Conservation (phyloP, 92 coral and sea anemone genomes). For the Epizoanthus scotinus region DNA sequence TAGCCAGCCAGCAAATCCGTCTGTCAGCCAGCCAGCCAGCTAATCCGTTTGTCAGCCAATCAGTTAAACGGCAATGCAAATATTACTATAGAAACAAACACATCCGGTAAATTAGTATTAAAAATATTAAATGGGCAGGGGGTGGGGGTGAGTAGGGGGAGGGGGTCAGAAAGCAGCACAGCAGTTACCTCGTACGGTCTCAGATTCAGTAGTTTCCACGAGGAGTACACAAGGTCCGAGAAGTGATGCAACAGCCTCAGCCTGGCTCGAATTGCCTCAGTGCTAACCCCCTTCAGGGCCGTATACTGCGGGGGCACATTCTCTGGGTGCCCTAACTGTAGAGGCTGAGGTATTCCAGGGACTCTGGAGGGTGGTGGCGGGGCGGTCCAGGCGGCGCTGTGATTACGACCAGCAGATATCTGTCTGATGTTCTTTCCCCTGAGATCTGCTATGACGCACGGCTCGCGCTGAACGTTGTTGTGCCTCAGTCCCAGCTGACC, state of each 20-base stretch:
- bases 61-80: too few relatives aligned
- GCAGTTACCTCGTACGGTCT: conserved; percentile 63
- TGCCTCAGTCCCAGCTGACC: conserved; percentile 88
- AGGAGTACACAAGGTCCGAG: conserved; percentile 78
- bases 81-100: too few relatives aligned
- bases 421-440: conserved; percentile 81
- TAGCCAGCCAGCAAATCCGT: too few relatives aligned
- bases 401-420: conserved; percentile 84
- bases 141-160: too few relatives aligned
- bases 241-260: conserved; percentile 74
- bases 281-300: conserved; percentile 73
- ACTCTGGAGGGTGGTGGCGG: conserved; percentile 68
- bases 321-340: conserved; percentile 81
- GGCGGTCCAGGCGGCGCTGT: conserved; percentile 88
- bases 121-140: too few relatives aligned
- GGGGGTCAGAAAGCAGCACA: too few relatives aligned
- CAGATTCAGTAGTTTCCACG: conserved; percentile 75
- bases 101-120: too few relatives aligned
- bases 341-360: conserved; percentile 73
- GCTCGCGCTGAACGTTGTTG: conserved; percentile 80
- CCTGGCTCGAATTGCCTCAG: conserved; percentile 73
- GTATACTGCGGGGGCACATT: conserved; percentile 77
- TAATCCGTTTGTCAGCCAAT: too few relatives aligned
- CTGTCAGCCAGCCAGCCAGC: too few relatives aligned
- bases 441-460: conserved; percentile 66